phyloP scores from a whole-genome alignment of 2,888 invertebrate genomes.

The Drosophila eohydei region DNA sequence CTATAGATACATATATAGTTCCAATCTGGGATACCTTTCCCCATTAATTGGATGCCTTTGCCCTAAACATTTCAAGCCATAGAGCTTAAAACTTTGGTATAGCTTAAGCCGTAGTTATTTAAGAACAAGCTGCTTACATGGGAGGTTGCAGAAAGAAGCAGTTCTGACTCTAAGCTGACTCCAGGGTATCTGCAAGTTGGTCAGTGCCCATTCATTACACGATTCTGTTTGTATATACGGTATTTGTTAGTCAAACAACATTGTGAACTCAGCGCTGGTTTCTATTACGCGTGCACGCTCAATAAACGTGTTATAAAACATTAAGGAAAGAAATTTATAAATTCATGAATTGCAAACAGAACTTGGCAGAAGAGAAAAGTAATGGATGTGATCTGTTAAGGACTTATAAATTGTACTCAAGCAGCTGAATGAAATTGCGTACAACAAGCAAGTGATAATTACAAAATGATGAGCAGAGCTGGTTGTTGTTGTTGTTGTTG shows the following conservation, averaged over 20 bases:
- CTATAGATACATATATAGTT: too few species aligned
- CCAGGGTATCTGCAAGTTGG: too few species aligned
- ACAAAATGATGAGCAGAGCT: conserved; percentile 42
- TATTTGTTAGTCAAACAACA: neutral
- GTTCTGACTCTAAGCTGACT: neutral
- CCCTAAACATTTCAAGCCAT: too few species aligned
- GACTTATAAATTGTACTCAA: conserved; percentile 8
- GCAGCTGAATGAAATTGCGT: conserved; percentile 31
- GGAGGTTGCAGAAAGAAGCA: too few species aligned
- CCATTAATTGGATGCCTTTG: too few species aligned
- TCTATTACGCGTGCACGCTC: conserved; percentile 4
- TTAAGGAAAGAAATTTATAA: conserved; percentile 4
- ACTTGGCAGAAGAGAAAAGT: neutral
- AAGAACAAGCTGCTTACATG: too few species aligned
- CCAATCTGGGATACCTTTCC: too few species aligned
- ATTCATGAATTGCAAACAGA: conserved; percentile 12
- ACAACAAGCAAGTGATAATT: conserved; percentile 50
- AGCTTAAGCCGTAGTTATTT: too few species aligned
- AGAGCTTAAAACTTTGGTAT: too few species aligned
- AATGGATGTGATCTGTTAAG: conserved; percentile 3
- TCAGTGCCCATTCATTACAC: neutral
- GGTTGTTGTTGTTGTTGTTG: conserved; percentile 3
- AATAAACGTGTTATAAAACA: conserved; percentile 4
- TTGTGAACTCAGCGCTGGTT: too few species aligned
- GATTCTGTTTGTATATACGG: neutral